Base-by-base conservation (phyloP, 1,140 invertebrate species). In the Cryptotermes secundus region DNA sequence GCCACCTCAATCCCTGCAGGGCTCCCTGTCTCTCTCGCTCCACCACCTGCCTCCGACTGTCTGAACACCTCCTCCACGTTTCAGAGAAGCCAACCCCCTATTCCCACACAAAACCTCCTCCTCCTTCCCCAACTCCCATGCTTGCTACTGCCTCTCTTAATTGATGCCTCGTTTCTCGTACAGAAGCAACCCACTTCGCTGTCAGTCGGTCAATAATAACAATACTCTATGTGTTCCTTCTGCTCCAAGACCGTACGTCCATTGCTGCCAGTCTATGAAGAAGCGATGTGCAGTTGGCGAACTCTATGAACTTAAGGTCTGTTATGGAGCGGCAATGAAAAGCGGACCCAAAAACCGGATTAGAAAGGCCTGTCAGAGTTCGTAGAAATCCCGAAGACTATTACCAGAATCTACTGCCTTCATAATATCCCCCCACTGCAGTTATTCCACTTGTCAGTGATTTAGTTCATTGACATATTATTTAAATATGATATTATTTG, bases 141-240 rank as follows among this genome's bases (percentile, higher is more conserved):
- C 59, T n/a, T 31, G 59, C 59, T 72, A 35, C 80, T 45, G 34
- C 42, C 22, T 45, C 7, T 81, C 80, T 81, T 81, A 81, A 81
- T 81, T 81, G 80, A 81, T 81, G 80, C 80, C 80, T 81, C 80
- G 34, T n/a, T 72, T 31, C 59, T 72, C 59, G 16, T n/a, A 31
- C 26, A 72, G 59, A 31, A 31, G 26, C 80, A 35, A 35, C 80
- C 34, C 80, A 81, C 80, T 81, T 81, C 80, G 35, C 80, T 81
- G 80, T 81, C 80, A 81, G 35, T 81, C 42, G 80, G 80, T 81
- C 42, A 81, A 35, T 81, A 81, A 81, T 45, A 81, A 81, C 80
- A 81, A 35, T 36, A 35, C 80, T 26, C 6, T 14, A 26, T 72
- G n/a, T n/a, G n/a, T 72, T n/a, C 53, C 53, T 59, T 22, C 19